Evolutionary conservation across 1,140 invertebrate species (phyloP), one percentile per base, ranked within the genome.

Genomic region (Drosophila quadrilineata): DNA sequence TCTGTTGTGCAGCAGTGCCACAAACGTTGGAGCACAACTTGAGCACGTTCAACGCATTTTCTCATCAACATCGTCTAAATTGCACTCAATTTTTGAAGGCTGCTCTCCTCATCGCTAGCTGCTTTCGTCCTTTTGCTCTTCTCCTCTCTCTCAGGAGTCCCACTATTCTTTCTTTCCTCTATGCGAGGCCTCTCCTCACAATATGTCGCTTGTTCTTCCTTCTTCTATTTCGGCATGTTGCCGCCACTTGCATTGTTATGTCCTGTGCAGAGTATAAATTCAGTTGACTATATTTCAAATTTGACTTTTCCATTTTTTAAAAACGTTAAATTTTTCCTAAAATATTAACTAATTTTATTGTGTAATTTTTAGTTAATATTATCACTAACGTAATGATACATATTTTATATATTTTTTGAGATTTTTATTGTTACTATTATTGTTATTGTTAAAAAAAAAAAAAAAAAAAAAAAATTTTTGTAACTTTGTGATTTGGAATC

Each of bases 11-110:
- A 29, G 38, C 26, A 24, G 26, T 40, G 67, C 52, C 63, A 74
- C 63, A 67, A 52, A 24, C 63, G n/a, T 52, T n/a, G 72, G 40
- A 73, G 72, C 40, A 62, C 82, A 87, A 82, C 84, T 87, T 87
- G 71, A 87, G 84, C 84, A 87, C 84, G 84, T 87, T 87, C 84
- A 82, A 87, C 72, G 82, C 82, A 87, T 87, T 87, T 87, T 87
- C 72, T 75, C 82, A 82, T 87, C 82, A 87, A 71, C 82, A 60
- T 75, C 71, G 58, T 82, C 76, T 79, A 87, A 87, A 87, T 80
- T 85, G 79, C 79, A 86, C 79, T 85, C 80, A 85, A 85, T 85
- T 85, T 84, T 85, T 85, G 79, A 85, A 85, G 79, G 79, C 79
- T 84, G 67, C 60, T 24, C 56, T 38, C 38, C 36, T 57, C 21